Evolutionary conservation across 1,140 invertebrate species (phyloP), one percentile per base, ranked within the genome.

Genomic region (Pseudomyrmex sp.): DNA sequence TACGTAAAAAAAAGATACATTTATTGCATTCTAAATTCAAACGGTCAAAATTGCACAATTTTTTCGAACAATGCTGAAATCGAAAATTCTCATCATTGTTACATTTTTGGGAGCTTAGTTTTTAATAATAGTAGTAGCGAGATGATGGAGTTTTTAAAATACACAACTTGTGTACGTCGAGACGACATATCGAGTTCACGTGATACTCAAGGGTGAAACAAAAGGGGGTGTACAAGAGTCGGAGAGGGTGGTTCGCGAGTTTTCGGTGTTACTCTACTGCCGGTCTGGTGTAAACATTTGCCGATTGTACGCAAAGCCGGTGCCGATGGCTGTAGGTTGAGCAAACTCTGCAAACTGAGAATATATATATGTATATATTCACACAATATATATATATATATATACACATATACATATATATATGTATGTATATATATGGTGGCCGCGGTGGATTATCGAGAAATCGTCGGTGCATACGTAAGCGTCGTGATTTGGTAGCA

Each of bases 211-310:
- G 65, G 23, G 56, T 70, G 20, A n/a, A 80, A 80, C 76, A 80
- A 80, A 35, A 70, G 76, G 46, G 76, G 68, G 23, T 80, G 59
- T 70, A 56, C 54, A 66, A 68, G 26, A 68, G 26, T 68, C 62
- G n/a, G 26, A n/a, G 74, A 79, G 76, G 65, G 63, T 26, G 54
- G 35, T 59, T 79, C 65, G 10, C 35, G 35, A 80, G 76, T 56
- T 80, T 80, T 80, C 54, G 66, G 66, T 66, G 65, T 48, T 69
- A 56, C 75, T 59, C 70, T 58, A 48, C 72, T 69, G 61, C 44
- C 8, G 35, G 26, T 63, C 46, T 69, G 83, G 44, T 86, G 88
- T 84, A 91, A 90, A 91, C 85, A 90, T 91, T 90, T 91, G 61
- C 89, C 85, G 65, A 86, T 73, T 70, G 85, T 87, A 89, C 86